Evolutionary conservation across 2,888 invertebrate species (phyloP).

Genomic region (Meloe dianella): DNA sequence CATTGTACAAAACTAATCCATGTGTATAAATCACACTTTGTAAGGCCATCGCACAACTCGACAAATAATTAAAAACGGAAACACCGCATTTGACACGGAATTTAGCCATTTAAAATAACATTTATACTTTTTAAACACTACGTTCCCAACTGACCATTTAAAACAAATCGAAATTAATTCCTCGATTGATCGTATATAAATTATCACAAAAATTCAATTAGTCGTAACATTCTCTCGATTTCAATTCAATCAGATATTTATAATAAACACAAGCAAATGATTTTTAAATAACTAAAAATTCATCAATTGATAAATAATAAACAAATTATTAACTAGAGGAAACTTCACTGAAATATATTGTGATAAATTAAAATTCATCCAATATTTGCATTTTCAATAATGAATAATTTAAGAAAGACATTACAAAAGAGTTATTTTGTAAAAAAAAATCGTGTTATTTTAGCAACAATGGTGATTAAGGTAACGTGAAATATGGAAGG

Average conservation of each 20-base stretch:
- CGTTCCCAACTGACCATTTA: background rate
- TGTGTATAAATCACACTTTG: background rate
- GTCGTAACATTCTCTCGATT: background rate
- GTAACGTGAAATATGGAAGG: conserved; percentile 22
- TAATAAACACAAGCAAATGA: too few species aligned
- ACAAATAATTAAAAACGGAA: conserved; percentile 9
- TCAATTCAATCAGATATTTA: background rate
- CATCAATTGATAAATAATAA: background rate
- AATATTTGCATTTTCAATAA: background rate
- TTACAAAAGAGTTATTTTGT: background rate
- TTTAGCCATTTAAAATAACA: background rate
- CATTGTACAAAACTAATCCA: background rate
- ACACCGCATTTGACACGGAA: background rate
- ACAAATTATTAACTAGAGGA: background rate
- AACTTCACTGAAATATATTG: too few species aligned
- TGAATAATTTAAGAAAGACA: background rate
- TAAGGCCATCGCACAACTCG: background rate
- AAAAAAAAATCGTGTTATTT: conserved; percentile 25
- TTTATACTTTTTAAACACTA: background rate
- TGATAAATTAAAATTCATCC: background rate
- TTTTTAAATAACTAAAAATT: background rate
- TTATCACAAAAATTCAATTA: background rate
- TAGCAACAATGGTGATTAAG: conserved; percentile 20
- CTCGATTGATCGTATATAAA: background rate
- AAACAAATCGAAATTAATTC: background rate